Conservation (phyloP, 1,140 invertebrate genomes). For the Meteorus sp. region DNA sequence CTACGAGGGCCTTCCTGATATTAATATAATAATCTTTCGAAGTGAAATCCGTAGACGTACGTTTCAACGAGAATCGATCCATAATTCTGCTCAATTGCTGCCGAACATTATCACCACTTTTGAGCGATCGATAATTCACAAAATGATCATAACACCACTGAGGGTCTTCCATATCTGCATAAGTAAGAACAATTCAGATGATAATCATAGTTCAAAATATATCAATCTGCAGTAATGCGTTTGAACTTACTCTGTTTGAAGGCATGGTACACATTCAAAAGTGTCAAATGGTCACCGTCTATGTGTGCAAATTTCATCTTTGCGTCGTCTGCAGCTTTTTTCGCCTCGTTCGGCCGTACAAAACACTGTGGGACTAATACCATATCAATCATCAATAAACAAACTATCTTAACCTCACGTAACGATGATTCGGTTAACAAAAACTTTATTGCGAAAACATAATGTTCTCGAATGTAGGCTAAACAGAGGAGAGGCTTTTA, state of each 20-base stretch:
- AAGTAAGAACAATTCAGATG: neutral
- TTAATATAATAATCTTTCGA: conserved; percentile 99
- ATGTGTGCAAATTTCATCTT: conserved; percentile 99
- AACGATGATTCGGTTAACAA: conserved; percentile 16
- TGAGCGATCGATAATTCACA: conserved; percentile 96
- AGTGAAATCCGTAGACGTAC: conserved; percentile 97
- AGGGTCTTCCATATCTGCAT: conserved; percentile 78
- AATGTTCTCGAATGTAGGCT: neutral
- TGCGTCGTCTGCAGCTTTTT: conserved; percentile 97
- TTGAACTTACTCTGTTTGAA: conserved; percentile 96
- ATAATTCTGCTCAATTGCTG: conserved; percentile 83
- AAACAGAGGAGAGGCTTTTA: too few species aligned
- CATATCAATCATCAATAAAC: conserved; percentile 58
- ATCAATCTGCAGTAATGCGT: neutral
- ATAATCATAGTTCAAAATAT: conserved; percentile 13
- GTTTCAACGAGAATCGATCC: conserved; percentile 90
- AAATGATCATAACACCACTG: conserved; percentile 99
- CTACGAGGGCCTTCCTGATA: conserved; percentile 95
- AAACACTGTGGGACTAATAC: conserved; percentile 98
- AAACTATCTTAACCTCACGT: conserved; percentile 39
- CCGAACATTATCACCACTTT: conserved; percentile 87
- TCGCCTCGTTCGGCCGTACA: conserved; percentile 97
- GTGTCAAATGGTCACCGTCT: conserved; percentile 96
- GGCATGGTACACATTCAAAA: conserved; percentile 95
- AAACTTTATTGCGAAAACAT: neutral